Conservation (phyloP, 2,797 vertebrate genomes). For the Neosalanx taihuensis region DNA sequence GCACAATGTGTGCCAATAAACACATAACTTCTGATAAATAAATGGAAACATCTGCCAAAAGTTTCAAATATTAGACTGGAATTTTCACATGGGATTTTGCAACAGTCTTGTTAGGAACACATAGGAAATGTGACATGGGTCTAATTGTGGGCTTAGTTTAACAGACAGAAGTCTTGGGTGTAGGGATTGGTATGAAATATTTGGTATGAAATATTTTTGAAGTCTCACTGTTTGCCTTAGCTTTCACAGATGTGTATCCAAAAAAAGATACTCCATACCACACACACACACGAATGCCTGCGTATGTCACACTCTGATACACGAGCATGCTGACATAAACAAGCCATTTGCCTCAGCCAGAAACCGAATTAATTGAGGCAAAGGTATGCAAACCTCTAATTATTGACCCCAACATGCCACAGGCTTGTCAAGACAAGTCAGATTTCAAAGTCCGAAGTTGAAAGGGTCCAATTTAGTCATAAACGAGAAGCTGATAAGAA, state of each 20-base stretch:
- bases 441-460: background rate
- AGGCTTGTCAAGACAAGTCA: slow-evolving; percentile 3
- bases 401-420: background rate
- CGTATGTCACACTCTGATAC: slow-evolving; percentile 1
- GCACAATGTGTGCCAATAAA: background rate
- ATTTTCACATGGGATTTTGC: background rate
- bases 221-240: background rate
- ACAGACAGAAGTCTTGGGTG: background rate
- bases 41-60: background rate
- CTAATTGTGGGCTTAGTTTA: background rate
- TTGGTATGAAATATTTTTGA: background rate
- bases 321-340: slow-evolving; percentile 12
- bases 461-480: background rate
- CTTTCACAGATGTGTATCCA: background rate
- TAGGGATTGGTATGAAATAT: background rate
- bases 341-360: background rate
- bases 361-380: background rate
- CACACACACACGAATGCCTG: background rate
- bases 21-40: background rate
- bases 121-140: slow-evolving; percentile 1
- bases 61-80: background rate
- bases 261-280: background rate
- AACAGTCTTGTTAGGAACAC: too few species aligned
- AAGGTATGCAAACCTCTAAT: background rate
- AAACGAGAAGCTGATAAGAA: background rate